phyloP scores from a whole-genome alignment of 1,140 invertebrate genomes.

The Drosophila oshimai region DNA sequence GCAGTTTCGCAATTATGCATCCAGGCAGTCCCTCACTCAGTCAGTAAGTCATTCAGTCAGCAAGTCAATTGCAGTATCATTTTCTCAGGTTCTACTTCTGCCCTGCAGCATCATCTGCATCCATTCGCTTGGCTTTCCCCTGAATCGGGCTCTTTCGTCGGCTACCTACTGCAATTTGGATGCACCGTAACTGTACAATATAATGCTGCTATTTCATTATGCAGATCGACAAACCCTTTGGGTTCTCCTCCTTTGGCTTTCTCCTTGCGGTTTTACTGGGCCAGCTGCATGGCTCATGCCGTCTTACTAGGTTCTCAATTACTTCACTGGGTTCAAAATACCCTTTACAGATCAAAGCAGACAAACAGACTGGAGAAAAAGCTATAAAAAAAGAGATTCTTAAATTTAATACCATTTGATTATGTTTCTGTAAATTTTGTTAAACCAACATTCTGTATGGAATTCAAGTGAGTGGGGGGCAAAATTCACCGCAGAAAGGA shows the following conservation, averaged over 20 bases:
- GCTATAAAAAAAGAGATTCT: no score
- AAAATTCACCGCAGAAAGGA: slow-evolving; percentile 24
- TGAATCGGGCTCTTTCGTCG: neutral
- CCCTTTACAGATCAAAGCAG: neutral
- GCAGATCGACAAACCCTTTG: slow-evolving; percentile 72
- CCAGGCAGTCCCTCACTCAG: no score
- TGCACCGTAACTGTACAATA: slow-evolving; percentile 58
- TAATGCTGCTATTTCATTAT: slow-evolving; percentile 67
- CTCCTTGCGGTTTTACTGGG: slow-evolving; percentile 4
- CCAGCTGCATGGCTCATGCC: slow-evolving; percentile 11
- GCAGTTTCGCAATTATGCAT: slow-evolving; percentile 32
- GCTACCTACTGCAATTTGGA: slow-evolving; percentile 33
- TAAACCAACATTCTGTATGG: no score
- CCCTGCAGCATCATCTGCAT: slow-evolving; percentile 28
- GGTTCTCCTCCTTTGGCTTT: slow-evolving; percentile 29
- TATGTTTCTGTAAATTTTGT: no score
- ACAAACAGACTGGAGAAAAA: neutral
- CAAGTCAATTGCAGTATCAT: slow-evolving; percentile 50
- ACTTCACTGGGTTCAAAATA: neutral
- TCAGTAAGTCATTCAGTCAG: slow-evolving; percentile 29
- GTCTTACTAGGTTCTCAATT: neutral
- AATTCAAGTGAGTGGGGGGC: neutral
- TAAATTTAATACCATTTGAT: no score
- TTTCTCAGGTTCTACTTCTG: slow-evolving; percentile 71
- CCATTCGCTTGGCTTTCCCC: slow-evolving; percentile 20